Evolutionary conservation across 2,113 vertebrate species (phyloP).

Genomic region (Galbula dea): DNA sequence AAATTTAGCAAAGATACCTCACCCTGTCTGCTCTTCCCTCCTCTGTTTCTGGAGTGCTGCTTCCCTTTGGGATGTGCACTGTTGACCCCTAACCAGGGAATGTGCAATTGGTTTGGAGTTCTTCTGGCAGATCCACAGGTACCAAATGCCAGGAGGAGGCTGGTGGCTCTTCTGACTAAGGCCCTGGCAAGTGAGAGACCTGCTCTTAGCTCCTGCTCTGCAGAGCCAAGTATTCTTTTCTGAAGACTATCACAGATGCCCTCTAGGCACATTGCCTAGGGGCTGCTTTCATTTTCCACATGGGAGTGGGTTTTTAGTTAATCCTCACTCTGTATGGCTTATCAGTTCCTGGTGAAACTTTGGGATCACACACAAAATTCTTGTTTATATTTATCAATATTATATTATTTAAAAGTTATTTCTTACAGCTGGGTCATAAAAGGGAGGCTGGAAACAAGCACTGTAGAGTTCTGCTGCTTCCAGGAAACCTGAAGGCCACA

Average conservation of each 20-base stretch:
- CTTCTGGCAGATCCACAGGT: not conserved
- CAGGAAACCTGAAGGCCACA: not conserved
- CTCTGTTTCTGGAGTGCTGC: accelerated
- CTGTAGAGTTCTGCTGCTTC: not conserved
- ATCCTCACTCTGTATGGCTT: not conserved
- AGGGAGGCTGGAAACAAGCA: not conserved
- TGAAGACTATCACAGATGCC: not conserved
- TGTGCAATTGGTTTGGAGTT: not conserved
- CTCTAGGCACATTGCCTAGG: not conserved
- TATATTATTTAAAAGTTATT: too few species aligned
- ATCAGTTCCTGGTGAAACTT: not conserved
- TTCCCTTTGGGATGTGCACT: not conserved
- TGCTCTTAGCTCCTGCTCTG: not conserved
- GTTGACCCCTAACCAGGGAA: not conserved
- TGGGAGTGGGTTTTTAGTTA: not conserved
- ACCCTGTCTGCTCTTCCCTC: not conserved
- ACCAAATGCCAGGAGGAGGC: not conserved
- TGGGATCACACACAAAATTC: not conserved
- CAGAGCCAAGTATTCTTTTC: not conserved
- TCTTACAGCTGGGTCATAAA: not conserved
- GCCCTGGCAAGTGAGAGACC: not conserved
- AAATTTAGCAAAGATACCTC: not conserved
- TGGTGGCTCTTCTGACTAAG: not conserved
- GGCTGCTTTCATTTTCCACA: not conserved
- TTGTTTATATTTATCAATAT: too few species aligned